Evolutionary conservation across 2,888 invertebrate genomes (phyloP).

Genomic region (Aspidiotus rigidus): DNA sequence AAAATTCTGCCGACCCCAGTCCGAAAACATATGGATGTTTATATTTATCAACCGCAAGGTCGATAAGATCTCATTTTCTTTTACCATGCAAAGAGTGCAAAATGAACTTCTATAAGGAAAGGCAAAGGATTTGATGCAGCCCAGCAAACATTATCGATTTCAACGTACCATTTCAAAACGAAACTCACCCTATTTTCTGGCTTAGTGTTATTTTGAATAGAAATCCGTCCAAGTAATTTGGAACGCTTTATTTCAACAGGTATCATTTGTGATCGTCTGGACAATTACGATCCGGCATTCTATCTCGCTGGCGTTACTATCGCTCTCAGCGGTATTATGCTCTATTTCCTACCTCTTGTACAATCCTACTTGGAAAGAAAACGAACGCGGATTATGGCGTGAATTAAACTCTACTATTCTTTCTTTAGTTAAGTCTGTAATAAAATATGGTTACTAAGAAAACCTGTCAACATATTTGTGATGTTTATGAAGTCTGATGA

Average conservation of each 20-base stretch:
- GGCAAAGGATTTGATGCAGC: not conserved
- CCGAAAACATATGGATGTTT: too few species aligned
- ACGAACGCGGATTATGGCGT: not conserved
- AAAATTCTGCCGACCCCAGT: too few species aligned
- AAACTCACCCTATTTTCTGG: too few species aligned
- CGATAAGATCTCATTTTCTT: too few species aligned
- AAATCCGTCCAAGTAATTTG: not conserved
- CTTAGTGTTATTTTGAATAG: too few species aligned
- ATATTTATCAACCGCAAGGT: too few species aligned
- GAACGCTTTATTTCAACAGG: conserved; percentile 52
- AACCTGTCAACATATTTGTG: not conserved
- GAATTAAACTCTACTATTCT: not conserved
- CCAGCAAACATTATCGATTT: not conserved
- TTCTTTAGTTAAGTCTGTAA: not conserved
- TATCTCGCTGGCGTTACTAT: conserved; percentile 78
- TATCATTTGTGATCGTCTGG: conserved; percentile 65
- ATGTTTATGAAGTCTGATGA: conserved; percentile 2
- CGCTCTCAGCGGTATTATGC: conserved; percentile 74
- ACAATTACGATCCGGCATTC: conserved; percentile 79
- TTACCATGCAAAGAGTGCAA: too few species aligned
- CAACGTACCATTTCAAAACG: too few species aligned
- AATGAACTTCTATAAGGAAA: too few species aligned
- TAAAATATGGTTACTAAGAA: not conserved
- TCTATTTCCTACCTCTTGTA: conserved; percentile 70
- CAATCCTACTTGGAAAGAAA: conserved; percentile 45